phyloP scores from a whole-genome alignment of 2,797 vertebrate genomes.

The Hephaestus fuliginosus region DNA sequence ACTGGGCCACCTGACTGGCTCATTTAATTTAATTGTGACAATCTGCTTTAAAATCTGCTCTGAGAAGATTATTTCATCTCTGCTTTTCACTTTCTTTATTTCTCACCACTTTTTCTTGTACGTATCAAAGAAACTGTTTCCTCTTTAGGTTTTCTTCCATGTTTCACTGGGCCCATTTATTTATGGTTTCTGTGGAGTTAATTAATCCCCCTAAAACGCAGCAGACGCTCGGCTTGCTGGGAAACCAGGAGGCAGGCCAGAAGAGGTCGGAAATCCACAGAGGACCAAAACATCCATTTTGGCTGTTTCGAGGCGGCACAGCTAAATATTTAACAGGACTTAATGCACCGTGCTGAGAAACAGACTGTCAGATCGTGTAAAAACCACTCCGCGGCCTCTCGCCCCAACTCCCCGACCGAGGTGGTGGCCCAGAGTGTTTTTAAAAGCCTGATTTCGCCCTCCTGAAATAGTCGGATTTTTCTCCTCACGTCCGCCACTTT shows the following conservation, averaged over 20 bases:
- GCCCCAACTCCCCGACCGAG: conserved; percentile 5
- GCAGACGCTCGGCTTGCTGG: conserved; percentile 39
- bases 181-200: not conserved
- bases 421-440: not conserved
- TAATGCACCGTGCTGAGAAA: conserved; percentile 58
- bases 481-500: not conserved
- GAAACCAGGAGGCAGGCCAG: conserved; percentile 37
- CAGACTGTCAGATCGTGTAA: conserved; percentile 40
- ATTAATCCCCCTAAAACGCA: conserved; percentile 39
- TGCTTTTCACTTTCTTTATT: not conserved
- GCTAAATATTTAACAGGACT: conserved; percentile 69
- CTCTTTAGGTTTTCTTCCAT: not conserved
- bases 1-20: not conserved
- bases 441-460: conserved; percentile 19
- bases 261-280: conserved; percentile 24
- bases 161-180: conserved; percentile 21
- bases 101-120: not conserved
- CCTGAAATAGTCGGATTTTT: not conserved
- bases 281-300: conserved; percentile 57
- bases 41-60: conserved; percentile 7
- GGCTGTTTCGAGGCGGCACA: conserved; percentile 35
- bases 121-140: not conserved
- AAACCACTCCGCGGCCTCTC: conserved; percentile 9
- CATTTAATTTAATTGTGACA: conserved; percentile 1
- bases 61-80: not conserved